Evolutionary conservation across 1,140 invertebrate genomes (phyloP).

Genomic region (Brachionus calyciflorus): DNA sequence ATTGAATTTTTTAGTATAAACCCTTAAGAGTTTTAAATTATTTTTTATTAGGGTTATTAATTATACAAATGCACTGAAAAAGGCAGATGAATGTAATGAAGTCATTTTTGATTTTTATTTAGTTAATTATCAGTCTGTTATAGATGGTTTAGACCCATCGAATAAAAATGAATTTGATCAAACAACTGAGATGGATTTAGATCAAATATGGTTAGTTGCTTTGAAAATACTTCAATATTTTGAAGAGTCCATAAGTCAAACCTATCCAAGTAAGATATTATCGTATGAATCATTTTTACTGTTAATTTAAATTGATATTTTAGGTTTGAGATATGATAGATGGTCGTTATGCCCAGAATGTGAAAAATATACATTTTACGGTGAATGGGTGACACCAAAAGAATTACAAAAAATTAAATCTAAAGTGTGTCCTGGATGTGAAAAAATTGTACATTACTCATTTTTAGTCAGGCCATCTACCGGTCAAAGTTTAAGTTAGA

Average conservation of each 20-base stretch:
- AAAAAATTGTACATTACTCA: constrained; percentile 36
- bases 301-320: not conserved
- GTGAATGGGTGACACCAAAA: constrained; percentile 43
- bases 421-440: constrained; percentile 17
- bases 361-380: constrained; percentile 5
- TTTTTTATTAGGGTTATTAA: not conserved
- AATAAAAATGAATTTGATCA: constrained; percentile 29
- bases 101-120: constrained; percentile 43
- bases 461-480: constrained; percentile 33
- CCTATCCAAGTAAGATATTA: constrained; percentile 14
- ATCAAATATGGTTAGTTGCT: constrained; percentile 45
- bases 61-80: not conserved
- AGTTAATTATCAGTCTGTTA: constrained; percentile 15
- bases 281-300: not conserved
- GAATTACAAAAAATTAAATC: constrained; percentile 38
- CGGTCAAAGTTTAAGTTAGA: constrained; percentile 27
- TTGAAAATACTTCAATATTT: constrained; percentile 12
- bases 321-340: constrained; percentile 32
- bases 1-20: no score
- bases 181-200: constrained; percentile 34
- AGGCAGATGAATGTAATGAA: not conserved
- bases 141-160: not conserved
- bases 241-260: constrained; percentile 17
- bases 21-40: not conserved
- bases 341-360: constrained; percentile 29